These are phyloP conservation scores for Ruditapes philippinarum DNA, from an alignment of 1,140 invertebrate genomes.

Conservation along the genomic window DNA sequence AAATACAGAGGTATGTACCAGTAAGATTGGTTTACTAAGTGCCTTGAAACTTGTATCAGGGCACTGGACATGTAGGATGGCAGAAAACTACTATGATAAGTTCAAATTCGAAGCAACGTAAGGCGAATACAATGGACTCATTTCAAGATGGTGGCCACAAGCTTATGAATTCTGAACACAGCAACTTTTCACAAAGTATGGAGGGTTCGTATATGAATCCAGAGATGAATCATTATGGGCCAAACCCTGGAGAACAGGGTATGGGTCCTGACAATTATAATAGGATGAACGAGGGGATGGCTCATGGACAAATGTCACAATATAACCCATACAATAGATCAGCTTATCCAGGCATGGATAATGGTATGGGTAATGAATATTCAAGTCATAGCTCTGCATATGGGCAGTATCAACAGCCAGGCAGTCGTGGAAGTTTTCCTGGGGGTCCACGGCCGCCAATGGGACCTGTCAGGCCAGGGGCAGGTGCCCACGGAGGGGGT, in stretches of 20 bases:
- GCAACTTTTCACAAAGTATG: conserved; percentile 77
- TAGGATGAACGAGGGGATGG: conserved; percentile 81
- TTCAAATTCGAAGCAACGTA: conserved; percentile 62
- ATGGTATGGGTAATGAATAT: conserved; percentile 77
- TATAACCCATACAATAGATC: conserved; percentile 78
- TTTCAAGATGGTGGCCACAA: conserved; percentile 85
- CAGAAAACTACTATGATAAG: conserved; percentile 13
- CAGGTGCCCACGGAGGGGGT: conserved; percentile 72
- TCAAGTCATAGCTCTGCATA: conserved; percentile 77
- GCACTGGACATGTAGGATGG: conserved; percentile 38
- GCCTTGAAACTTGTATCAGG: conserved; percentile 27
- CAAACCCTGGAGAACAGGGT: conserved; percentile 74
- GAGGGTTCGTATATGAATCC: conserved; percentile 81
- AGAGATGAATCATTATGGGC: conserved; percentile 81
- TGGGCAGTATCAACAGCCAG: conserved; percentile 79
- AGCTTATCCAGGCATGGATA: conserved; percentile 68
- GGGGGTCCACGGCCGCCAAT: conserved; percentile 75
- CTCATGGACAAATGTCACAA: conserved; percentile 78
- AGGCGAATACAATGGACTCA: conserved; percentile 82
- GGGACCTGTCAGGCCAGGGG: conserved; percentile 75
- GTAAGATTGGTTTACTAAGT: neutral
- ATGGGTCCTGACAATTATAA: conserved; percentile 78
- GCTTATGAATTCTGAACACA: conserved; percentile 81
- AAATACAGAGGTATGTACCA: conserved; percentile 44
- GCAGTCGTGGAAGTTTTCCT: conserved; percentile 76